Evolutionary conservation across 1,140 invertebrate genomes (phyloP).

Genomic region (Cardiocondyla obscurior): DNA sequence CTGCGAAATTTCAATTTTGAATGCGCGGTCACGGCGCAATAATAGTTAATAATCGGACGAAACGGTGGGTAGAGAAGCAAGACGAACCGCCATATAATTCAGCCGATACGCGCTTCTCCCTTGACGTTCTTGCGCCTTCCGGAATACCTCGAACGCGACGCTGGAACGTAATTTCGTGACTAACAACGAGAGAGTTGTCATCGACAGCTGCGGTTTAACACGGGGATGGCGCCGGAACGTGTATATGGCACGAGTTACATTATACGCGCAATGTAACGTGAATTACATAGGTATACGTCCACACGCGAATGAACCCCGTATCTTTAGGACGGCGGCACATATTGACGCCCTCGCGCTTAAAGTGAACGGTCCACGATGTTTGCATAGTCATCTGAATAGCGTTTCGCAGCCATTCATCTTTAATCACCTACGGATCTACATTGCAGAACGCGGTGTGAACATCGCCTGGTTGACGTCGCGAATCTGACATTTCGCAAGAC

Average conservation of each 20-base stretch:
- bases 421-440: background rate
- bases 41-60: constrained; percentile 36
- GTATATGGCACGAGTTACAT: constrained; percentile 51
- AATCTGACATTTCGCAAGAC: background rate
- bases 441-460: background rate
- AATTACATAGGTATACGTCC: constrained; percentile 53
- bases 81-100: constrained; percentile 27
- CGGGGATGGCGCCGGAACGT: constrained; percentile 34
- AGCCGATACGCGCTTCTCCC: constrained; percentile 28
- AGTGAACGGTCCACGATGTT: constrained; percentile 37
- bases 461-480: background rate
- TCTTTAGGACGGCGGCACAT: constrained; percentile 35
- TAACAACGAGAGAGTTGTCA: constrained; percentile 57
- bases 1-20: constrained; percentile 7
- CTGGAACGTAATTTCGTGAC: constrained; percentile 51
- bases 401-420: constrained; percentile 21
- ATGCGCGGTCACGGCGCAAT: background rate
- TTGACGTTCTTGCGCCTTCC: constrained; percentile 50
- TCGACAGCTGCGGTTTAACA: constrained; percentile 56
- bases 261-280: constrained; percentile 51
- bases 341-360: constrained; percentile 27
- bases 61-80: background rate
- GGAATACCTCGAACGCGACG: constrained; percentile 50
- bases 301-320: constrained; percentile 30
- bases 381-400: constrained; percentile 24